These are phyloP conservation scores for Eupleurogrammus muticus DNA, from an alignment of 2,797 vertebrate species.

Conservation along the genomic window DNA sequence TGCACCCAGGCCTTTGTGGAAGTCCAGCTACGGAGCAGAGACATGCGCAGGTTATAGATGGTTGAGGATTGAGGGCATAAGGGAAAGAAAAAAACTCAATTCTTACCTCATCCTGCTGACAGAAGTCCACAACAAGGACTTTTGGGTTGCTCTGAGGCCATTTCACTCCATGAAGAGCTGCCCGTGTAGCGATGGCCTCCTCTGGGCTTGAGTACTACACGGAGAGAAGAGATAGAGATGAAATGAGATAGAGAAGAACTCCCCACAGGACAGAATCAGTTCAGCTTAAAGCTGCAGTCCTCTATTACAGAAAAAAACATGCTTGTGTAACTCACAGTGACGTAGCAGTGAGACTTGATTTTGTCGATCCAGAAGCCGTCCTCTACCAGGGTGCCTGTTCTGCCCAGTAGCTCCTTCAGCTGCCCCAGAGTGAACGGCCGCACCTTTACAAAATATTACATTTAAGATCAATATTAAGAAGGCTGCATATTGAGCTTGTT, in stretches of 20 bases:
- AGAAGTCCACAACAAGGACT: constrained; percentile 92
- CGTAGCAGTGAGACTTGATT: constrained; percentile 94
- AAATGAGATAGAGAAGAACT: background rate
- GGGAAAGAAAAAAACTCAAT: background rate
- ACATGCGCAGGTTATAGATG: constrained; percentile 4
- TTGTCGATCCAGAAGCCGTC: constrained; percentile 95
- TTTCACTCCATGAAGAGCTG: constrained; percentile 92
- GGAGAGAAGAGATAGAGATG: constrained; percentile 10
- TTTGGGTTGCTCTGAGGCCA: constrained; percentile 96
- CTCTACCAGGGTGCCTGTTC: constrained; percentile 89
- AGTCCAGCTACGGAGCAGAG: constrained; percentile 85
- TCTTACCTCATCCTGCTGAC: constrained; percentile 90
- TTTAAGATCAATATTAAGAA: background rate
- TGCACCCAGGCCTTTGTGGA: constrained; percentile 87
- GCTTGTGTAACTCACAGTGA: constrained; percentile 84
- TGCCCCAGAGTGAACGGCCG: constrained; percentile 93
- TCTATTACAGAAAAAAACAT: background rate
- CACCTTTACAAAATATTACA: constrained; percentile 79
- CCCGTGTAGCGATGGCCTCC: constrained; percentile 88
- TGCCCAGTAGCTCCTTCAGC: constrained; percentile 90
- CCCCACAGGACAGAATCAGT: background rate
- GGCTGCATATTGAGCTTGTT: background rate
- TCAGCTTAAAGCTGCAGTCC: background rate
- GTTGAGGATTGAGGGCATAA: background rate
- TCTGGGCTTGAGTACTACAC: constrained; percentile 88